A percentile compares a stretch with the other conserved stretches of the same genome.
Evolutionary conservation across 64 coral and sea anemone genomes (phyloP).

Genomic region (Montipora cactus): DNA sequence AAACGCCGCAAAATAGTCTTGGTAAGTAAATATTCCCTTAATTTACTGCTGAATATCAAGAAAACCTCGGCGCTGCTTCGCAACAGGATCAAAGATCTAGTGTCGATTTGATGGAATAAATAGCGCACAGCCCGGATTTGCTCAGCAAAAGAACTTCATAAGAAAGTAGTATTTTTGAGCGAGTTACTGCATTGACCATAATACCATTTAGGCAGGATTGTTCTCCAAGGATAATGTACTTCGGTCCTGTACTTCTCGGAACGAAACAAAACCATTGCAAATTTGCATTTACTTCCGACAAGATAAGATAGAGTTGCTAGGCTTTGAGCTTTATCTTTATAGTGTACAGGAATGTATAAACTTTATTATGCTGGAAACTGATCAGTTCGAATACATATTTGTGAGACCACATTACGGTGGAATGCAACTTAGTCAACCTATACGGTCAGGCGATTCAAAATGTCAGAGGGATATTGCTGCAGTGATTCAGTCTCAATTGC

Average conservation of each 20-base stretch:
- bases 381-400: background rate
- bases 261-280: background rate
- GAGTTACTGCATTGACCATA: background rate
- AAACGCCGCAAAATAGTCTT: background rate
- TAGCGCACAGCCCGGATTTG: background rate
- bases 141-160: background rate
- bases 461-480: background rate
- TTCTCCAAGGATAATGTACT: too few species aligned
- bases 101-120: background rate
- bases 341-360: too few species aligned
- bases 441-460: background rate
- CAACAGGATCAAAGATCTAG: background rate
- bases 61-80: background rate
- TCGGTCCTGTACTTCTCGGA: background rate
- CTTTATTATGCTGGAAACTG: too few species aligned
- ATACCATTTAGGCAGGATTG: too few species aligned
- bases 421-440: background rate
- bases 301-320: background rate
- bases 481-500: slow-evolving; percentile 38
- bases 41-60: background rate
- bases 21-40: slow-evolving; percentile 15
- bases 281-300: background rate
- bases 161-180: background rate
- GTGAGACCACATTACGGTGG: background rate
- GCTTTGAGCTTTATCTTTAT: background rate